Base-by-base conservation (phyloP, 2,113 vertebrate species). In the Pterophyllum scalare region DNA sequence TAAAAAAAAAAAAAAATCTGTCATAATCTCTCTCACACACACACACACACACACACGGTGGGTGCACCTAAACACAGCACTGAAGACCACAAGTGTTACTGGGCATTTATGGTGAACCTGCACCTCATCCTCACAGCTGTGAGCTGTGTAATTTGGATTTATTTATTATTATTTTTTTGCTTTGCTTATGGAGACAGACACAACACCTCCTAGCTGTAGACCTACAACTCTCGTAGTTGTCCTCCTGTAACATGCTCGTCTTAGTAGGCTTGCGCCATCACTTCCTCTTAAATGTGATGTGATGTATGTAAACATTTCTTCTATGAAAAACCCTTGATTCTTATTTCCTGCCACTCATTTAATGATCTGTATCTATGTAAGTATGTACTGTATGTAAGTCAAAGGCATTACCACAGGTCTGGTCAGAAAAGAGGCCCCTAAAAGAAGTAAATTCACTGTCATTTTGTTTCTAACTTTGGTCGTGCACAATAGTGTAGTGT, bases 361-460 rank as follows among this genome's bases (percentile, higher is more conserved):
- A 91, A 91, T 72, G 86, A 90, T 86, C 85, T 95, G 91, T 94
- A 90, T 84, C 91, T 81, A 85, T 89, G 85, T 91, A 91, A 93
- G 92, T 88, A 93, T 80, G 88, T 88, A 84, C 79, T 90, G 93
- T 91, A 89, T 59, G 85, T 89, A 89, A 88, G 94, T 93, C 86
- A 85, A 83, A 94, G 89, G 91, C 81, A 87, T 91, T 82, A 84
- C 75, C 75, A 59, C 84, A 90, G 87, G 91, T 90, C 89, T 67
- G 83, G 43, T 88, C 87, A 80, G 35, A 94, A 94, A 95, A 95
- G 94, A 89, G 91, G 93, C 89, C 95, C 94, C 93, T 93, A 92
- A 94, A 70, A 49, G 43, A 49, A 96, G 96, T 96, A 94, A 95
- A 97, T 95, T 97, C 96, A 95, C 96, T 76, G 81, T 93, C 89